Conservation (phyloP, 2,888 invertebrate species). For the Ferrisia virgata region DNA sequence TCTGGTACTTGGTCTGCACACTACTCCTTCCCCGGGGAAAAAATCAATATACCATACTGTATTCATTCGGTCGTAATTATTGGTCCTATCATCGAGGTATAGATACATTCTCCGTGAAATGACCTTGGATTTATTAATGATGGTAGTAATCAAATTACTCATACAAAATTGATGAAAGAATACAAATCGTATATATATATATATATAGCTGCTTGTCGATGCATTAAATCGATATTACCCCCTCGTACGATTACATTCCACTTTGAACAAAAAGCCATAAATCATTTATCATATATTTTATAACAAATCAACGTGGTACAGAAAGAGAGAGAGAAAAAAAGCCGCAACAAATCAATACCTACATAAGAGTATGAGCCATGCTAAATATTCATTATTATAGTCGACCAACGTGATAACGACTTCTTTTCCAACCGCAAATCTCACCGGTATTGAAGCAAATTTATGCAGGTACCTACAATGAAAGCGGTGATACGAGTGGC, state of each 20-base stretch:
- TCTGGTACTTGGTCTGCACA: no score
- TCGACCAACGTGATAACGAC: background rate
- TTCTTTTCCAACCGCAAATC: background rate
- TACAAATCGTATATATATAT: background rate
- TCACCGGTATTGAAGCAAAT: background rate
- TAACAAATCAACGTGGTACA: background rate
- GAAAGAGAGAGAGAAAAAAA: background rate
- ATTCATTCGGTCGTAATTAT: background rate
- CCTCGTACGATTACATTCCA: background rate
- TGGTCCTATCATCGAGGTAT: background rate
- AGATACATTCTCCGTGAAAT: background rate
- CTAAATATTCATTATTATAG: constrained; percentile 7
- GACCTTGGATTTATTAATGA: constrained; percentile 26
- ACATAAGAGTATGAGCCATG: background rate
- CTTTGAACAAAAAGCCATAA: background rate
- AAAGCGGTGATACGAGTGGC: background rate
- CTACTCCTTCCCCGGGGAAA: no score
- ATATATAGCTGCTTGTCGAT: background rate
- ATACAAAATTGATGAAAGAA: constrained; percentile 20
- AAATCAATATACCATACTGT: background rate
- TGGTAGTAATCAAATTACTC: constrained; percentile 11
- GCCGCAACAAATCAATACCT: background rate
- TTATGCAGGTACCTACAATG: background rate
- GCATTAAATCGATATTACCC: constrained; percentile 6
- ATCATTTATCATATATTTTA: constrained; percentile 16